Base-by-base conservation (phyloP, 2,888 invertebrate genomes). In the Sinhomidia bicolor region DNA sequence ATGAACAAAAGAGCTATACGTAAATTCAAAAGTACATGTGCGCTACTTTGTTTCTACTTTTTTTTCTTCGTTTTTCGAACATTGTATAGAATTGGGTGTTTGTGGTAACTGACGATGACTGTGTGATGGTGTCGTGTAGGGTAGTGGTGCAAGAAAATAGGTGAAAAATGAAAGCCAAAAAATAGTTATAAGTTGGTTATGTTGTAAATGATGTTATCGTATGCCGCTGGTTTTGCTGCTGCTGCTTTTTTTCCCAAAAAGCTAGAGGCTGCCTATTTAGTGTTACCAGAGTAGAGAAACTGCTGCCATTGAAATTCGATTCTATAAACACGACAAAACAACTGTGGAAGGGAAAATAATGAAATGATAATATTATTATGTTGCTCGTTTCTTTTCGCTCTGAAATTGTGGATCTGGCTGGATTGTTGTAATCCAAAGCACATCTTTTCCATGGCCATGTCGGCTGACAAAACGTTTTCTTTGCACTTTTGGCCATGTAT, bases 21-120 rank as follows among this genome's bases (percentile, higher is more conserved):
- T 29, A 23, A 10, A 5, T n/a, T 17, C 51, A 12, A 51, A 12
- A 51, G 54, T 17, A 5, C 20, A 54, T 4, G 17, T 7, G 57
- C n/a, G 12, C 57, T 23, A 62, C 29, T 62, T 62, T 62, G 29
- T 29, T 62, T 26, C 23, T n/a, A n/a, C n/a, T n/a, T 57, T 20
- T 57, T 12, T 6, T 57, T 57, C 57, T 23, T 57, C n/a, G n/a
- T 5, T 17, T 6, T 6, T 20, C 7, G n/a, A n/a, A 32, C 65
- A 10, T 65, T n/a, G n/a, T 41, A 71, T 41, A 17, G 41, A 44
- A 71, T 41, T 41, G 41, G 68, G 68, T 71, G 44, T 41, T 71
- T 71, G 36, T 71, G 41, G 32, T n/a, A 65, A 65, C 32, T 29
- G 62, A 62, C 62, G 26, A 62, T 10, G 32, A 32, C 29, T 62